Evolutionary conservation across 2,888 invertebrate genomes (phyloP).

Genomic region (Drosophila subsilvestris): DNA sequence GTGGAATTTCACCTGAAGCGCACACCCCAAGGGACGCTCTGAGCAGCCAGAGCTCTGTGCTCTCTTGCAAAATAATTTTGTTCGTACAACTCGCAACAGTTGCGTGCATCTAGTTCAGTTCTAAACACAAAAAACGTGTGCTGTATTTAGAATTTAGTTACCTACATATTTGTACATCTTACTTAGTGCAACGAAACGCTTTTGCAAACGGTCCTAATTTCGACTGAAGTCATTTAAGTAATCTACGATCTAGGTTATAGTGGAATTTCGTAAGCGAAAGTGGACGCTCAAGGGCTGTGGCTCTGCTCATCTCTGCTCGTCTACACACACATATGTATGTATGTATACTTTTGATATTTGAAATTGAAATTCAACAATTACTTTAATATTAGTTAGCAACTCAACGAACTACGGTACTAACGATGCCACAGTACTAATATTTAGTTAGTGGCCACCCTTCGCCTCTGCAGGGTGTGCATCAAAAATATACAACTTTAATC

Average conservation of each 20-base stretch:
- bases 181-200: conserved; percentile 68
- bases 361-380: conserved; percentile 32
- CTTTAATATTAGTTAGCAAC: conserved; percentile 44
- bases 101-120: conserved; percentile 71
- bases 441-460: conserved; percentile 44
- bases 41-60: conserved; percentile 1
- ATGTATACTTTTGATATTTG: conserved; percentile 46
- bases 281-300: too few species aligned
- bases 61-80: not conserved
- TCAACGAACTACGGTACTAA: conserved; percentile 25
- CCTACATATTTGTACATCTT: conserved; percentile 20
- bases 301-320: conserved; percentile 29
- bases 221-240: conserved; percentile 70
- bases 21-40: conserved; percentile 46
- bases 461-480: not conserved
- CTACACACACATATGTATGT: too few species aligned
- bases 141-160: conserved; percentile 62
- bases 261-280: not conserved
- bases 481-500: conserved; percentile 53
- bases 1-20: conserved; percentile 83
- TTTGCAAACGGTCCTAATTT: conserved; percentile 68
- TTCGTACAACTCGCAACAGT: conserved; percentile 29
- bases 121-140: conserved; percentile 54
- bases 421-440: conserved; percentile 15
- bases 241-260: conserved; percentile 10